Evolutionary conservation across 2,113 vertebrate species (phyloP).

Genomic region (Pteruthius melanotis): DNA sequence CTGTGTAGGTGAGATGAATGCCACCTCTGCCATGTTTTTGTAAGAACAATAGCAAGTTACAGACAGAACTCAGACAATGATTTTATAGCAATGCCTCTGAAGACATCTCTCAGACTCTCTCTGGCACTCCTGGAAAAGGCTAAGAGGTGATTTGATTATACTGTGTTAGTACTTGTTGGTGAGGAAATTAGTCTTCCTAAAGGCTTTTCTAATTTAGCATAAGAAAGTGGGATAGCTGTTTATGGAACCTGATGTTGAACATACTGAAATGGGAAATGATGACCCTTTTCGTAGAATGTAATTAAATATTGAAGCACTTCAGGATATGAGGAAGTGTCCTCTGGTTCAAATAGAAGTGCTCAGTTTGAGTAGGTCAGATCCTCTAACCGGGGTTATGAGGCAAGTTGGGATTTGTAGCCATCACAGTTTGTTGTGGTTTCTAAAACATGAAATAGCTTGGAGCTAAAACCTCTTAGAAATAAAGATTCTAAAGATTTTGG

Average conservation of each 20-base stretch:
- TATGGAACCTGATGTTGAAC: background rate
- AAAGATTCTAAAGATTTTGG: background rate
- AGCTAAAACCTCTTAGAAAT: background rate
- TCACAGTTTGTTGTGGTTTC: background rate
- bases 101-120: background rate
- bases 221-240: background rate
- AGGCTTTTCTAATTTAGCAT: background rate
- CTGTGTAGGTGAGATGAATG: background rate
- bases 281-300: background rate
- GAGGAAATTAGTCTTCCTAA: background rate
- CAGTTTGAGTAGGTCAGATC: background rate
- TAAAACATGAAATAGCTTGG: background rate
- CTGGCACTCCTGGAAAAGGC: background rate
- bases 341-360: background rate
- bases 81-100: background rate
- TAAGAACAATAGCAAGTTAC: background rate
- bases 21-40: background rate
- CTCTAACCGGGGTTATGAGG: background rate
- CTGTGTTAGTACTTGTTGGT: background rate
- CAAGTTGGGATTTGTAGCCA: background rate
- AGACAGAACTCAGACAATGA: background rate
- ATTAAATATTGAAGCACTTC: background rate
- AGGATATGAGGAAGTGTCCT: background rate
- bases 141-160: background rate
- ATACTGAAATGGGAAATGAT: background rate